A percentile compares a stretch with the other conserved stretches of the same genome.
Evolutionary conservation across 53 echinoderm and acorn worm species (phyloP).

Genomic region (Echinometra lucunter): DNA sequence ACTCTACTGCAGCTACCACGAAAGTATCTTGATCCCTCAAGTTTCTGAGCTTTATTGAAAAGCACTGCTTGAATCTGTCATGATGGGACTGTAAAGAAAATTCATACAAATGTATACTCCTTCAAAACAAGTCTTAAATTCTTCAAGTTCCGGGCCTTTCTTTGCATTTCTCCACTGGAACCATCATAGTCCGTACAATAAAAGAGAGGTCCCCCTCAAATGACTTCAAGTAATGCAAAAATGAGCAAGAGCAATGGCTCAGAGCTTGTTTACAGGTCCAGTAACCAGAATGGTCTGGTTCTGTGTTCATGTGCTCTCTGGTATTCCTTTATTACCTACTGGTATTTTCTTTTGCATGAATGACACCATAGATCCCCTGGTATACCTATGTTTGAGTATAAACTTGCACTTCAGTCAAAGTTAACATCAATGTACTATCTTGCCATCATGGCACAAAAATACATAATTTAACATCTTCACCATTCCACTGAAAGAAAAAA

Average conservation of each 20-base stretch:
- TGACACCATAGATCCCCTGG: not conserved
- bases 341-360: not conserved
- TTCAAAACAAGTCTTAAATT: not conserved
- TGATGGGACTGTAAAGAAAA: slow-evolving; percentile 35
- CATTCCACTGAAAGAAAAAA: not conserved
- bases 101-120: not conserved
- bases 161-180: not conserved
- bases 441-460: not conserved
- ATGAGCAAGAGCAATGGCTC: not conserved
- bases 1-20: not conserved
- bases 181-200: not conserved
- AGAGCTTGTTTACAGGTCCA: not conserved
- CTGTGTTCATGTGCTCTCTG: not conserved
- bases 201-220: not conserved
- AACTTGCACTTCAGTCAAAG: not conserved
- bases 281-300: not conserved
- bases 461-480: not conserved
- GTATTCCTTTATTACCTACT: not conserved
- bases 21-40: slow-evolving; percentile 54
- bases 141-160: slow-evolving; percentile 37
- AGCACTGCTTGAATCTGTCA: slow-evolving; percentile 59
- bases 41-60: slow-evolving; percentile 51
- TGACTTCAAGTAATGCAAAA: not conserved
- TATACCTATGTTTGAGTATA: not conserved
- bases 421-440: not conserved